phyloP scores from a whole-genome alignment of 2,888 invertebrate genomes.

The Bellardia bayeri region DNA sequence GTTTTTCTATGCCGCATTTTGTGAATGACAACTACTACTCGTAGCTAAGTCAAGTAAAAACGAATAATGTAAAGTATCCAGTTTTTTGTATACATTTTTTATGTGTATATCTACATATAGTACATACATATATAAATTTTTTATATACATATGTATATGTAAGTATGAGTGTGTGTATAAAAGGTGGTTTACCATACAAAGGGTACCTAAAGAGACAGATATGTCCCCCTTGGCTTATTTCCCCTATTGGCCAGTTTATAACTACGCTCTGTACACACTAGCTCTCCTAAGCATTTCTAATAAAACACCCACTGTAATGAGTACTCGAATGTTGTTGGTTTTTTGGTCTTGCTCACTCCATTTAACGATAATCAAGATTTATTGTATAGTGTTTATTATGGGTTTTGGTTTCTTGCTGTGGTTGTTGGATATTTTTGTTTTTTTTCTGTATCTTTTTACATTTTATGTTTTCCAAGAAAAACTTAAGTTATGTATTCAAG shows the following conservation, averaged over 20 bases:
- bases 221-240: neutral
- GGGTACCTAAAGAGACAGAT: neutral
- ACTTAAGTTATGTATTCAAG: slow-evolving; percentile 29
- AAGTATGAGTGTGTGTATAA: neutral
- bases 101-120: neutral
- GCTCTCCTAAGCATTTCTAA: neutral
- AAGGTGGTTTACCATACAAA: slow-evolving; percentile 5
- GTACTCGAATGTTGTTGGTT: neutral
- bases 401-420: slow-evolving; percentile 12
- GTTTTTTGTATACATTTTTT: neutral
- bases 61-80: neutral
- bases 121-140: too few relatives aligned
- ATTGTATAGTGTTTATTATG: slow-evolving; percentile 40
- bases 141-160: too few relatives aligned
- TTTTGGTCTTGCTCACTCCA: neutral
- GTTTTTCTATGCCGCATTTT: too few relatives aligned
- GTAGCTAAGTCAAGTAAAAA: neutral
- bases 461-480: slow-evolving; percentile 54
- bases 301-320: slow-evolving; percentile 48
- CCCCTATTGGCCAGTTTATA: neutral
- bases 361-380: slow-evolving; percentile 55
- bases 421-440: slow-evolving; percentile 3
- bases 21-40: neutral
- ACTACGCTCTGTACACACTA: neutral
- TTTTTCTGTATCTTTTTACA: slow-evolving; percentile 22